Evolutionary conservation across 2,888 invertebrate species (phyloP).

Genomic region (Meteorus cinctellus): DNA sequence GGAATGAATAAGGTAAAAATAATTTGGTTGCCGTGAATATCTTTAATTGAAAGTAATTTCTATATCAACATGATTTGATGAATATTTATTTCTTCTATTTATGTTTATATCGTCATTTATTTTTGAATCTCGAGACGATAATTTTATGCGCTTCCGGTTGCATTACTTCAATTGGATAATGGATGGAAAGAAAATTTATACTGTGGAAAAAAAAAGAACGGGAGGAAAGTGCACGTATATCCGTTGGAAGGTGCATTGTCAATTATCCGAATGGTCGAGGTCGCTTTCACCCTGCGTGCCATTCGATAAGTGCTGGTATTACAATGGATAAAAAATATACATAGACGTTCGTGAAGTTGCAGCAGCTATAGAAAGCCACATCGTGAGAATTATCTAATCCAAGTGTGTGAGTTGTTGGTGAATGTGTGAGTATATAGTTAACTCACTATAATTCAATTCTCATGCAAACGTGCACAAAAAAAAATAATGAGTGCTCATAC

Average conservation of each 20-base stretch:
- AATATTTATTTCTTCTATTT: background rate
- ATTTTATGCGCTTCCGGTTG: constrained; percentile 27
- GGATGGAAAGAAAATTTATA: constrained; percentile 32
- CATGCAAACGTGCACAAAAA: background rate
- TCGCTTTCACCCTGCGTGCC: constrained; percentile 46
- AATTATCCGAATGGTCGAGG: constrained; percentile 46
- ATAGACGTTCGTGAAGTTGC: background rate
- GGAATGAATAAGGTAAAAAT: no score
- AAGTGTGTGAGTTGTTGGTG: background rate
- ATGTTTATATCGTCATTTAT: background rate
- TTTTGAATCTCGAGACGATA: background rate
- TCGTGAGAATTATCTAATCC: constrained; percentile 51
- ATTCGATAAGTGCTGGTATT: constrained; percentile 42
- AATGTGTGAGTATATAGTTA: constrained; percentile 8
- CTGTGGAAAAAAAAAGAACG: constrained; percentile 34
- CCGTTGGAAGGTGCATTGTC: constrained; percentile 48
- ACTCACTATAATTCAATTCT: background rate
- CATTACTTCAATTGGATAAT: constrained; percentile 40
- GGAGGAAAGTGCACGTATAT: constrained; percentile 53
- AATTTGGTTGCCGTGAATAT: no score
- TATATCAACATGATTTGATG: no score
- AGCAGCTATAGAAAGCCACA: constrained; percentile 39
- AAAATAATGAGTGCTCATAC: background rate
- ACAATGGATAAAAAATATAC: constrained; percentile 36
- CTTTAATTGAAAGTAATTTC: no score